Base-by-base conservation (phyloP, 2,888 invertebrate genomes). In the Metalampra italica region DNA sequence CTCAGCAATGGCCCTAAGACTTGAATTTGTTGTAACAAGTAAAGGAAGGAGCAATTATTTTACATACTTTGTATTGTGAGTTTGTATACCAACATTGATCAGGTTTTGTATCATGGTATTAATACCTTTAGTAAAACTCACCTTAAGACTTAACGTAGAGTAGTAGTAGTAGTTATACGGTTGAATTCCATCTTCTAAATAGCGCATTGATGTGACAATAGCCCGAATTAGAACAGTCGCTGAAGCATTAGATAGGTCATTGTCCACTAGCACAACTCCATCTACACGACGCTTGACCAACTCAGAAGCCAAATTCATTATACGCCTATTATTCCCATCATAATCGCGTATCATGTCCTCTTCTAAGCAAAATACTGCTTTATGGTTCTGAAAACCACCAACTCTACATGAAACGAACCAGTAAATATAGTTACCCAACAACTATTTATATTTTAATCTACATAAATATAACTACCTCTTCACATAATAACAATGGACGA, bases 361-460 rank as follows among this genome's bases (percentile, higher is more conserved):
- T 44, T 50, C 47, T 37, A 60, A 46, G 32, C 55, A 64, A 38
- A 68, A 66, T 0, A 68, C 43, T 39, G 70, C 59, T 53, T 64
- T 67, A 14, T 45, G 52, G 8, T 48, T 49, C 69, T 71, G 48
- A 38, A 67, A 69, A 46, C 37, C n/a, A 44, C 3, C 29, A 41
- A 15, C 9, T 7, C 14, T 15, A 40, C 9, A 12, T 29, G 41
- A 41, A n/a, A 32, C 1, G 32, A 32, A 29, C 22, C 4, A 11
- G 13, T 41, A 22, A 22, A n/a, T n/a, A n/a, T n/a, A n/a, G n/a
- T n/a, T n/a, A n/a, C n/a, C n/a, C n/a, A n/a, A n/a, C n/a, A n/a
- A n/a, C n/a, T n/a, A n/a, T n/a, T n/a, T n/a, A n/a, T n/a, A n/a
- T n/a, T n/a, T 29, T 22, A 41, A n/a, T 41, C 22, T 22, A 22